Conservation (phyloP, 2,888 invertebrate species). For the Drosophila meridiana region DNA sequence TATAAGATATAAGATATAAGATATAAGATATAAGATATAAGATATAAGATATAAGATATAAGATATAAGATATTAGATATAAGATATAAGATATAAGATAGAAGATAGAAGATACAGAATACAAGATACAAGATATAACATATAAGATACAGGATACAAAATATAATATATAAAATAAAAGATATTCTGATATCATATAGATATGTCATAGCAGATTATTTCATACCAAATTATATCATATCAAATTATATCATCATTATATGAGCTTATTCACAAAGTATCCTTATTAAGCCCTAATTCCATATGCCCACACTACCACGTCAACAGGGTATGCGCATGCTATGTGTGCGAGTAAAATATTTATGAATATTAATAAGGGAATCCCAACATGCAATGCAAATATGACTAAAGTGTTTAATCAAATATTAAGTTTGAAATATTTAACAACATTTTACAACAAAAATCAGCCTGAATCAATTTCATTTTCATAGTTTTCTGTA, state of each 20-base stretch:
- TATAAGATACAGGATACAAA: background rate
- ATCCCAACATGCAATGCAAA: constrained; percentile 39
- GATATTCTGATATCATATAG: background rate
- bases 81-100: background rate
- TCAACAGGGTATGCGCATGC: background rate
- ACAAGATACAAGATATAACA: background rate
- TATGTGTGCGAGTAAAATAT: constrained; percentile 25
- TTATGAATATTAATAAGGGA: constrained; percentile 49
- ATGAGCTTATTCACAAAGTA: background rate
- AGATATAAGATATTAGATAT: background rate
- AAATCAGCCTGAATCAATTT: background rate
- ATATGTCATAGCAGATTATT: background rate
- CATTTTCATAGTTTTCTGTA: background rate
- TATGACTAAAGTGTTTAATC: constrained; percentile 39
- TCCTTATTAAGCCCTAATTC: too few relatives aligned
- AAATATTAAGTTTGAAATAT: constrained; percentile 23
- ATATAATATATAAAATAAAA: background rate
- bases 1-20: background rate
- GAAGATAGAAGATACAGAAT: background rate
- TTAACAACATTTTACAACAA: constrained; percentile 5
- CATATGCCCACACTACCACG: background rate
- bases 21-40: background rate
- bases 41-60: background rate
- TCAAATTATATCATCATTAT: background rate
- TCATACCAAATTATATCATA: background rate